A percentile compares a stretch with the other conserved stretches of the same genome.
Conservation (phyloP, 2,113 vertebrate species). For the Cyprinodon brontotheroides region DNA sequence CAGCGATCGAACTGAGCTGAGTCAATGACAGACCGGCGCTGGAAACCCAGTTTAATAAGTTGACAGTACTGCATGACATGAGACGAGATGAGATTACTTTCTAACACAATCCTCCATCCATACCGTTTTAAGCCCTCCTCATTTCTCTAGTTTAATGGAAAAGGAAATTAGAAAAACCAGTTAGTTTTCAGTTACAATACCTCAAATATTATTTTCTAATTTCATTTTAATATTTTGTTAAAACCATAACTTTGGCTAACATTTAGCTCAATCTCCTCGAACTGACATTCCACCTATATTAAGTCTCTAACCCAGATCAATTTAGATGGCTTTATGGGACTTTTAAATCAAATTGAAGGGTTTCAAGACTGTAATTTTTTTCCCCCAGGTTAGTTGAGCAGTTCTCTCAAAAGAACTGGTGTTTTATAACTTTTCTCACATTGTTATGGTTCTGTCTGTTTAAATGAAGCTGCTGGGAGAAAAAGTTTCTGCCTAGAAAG, state of each 20-base stretch:
- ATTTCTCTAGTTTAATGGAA: conserved; percentile 6
- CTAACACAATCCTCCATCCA: conserved; percentile 9
- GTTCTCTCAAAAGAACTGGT: not conserved
- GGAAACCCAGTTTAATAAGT: conserved; percentile 10
- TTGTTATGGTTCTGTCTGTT: not conserved
- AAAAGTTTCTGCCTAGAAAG: not conserved
- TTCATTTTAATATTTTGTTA: not conserved
- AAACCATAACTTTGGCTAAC: not conserved
- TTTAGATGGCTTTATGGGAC: not conserved
- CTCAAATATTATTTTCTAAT: not conserved
- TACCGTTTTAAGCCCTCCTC: not conserved
- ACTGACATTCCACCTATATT: not conserved
- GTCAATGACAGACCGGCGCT: not conserved
- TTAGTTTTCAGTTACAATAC: not conserved
- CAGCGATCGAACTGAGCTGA: not conserved
- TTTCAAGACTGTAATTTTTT: not conserved
- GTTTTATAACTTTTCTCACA: not conserved
- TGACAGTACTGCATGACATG: not conserved
- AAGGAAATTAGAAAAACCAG: conserved; percentile 10
- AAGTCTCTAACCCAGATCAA: not conserved
- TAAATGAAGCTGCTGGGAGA: not conserved
- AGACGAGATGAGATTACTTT: not conserved
- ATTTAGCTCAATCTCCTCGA: not conserved
- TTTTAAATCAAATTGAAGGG: not conserved
- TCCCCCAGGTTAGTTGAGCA: not conserved